These are phyloP conservation scores for Erebia palarica DNA, from an alignment of 2,888 invertebrate genomes.

Conservation along the genomic window DNA sequence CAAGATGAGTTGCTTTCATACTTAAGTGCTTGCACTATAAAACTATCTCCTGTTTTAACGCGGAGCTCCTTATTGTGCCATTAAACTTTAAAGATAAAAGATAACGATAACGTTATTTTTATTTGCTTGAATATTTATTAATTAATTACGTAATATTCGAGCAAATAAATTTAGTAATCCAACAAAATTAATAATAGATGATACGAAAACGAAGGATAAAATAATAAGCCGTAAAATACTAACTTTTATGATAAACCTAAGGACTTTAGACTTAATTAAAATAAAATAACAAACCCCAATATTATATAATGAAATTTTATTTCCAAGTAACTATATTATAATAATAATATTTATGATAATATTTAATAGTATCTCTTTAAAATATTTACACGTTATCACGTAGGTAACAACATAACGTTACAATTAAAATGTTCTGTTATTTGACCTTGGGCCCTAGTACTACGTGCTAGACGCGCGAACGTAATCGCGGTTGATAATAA, in stretches of 20 bases:
- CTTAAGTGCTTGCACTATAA: no score
- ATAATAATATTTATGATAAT: conserved; percentile 46
- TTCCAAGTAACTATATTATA: conserved; percentile 69
- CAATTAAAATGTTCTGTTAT: conserved; percentile 48
- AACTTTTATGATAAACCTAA: not conserved
- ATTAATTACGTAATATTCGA: no score
- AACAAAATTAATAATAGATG: no score
- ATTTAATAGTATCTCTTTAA: conserved; percentile 44
- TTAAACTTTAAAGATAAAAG: no score
- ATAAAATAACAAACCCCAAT: conserved; percentile 34
- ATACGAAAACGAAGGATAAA: no score
- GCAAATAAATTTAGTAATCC: no score
- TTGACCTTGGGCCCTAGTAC: conserved; percentile 52
- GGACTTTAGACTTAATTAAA: conserved; percentile 10
- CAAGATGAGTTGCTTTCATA: no score
- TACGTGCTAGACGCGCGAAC: conserved; percentile 52
- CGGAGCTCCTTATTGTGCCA: no score
- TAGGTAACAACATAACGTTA: conserved; percentile 59
- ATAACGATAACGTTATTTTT: no score
- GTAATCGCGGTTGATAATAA: conserved; percentile 54
- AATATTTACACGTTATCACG: conserved; percentile 38
- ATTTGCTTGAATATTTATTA: no score
- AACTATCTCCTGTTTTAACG: no score
- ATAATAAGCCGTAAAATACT: no score
- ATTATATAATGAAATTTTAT: conserved; percentile 71